phyloP scores from a whole-genome alignment of 2,888 invertebrate species.

The Cinara cedri region DNA sequence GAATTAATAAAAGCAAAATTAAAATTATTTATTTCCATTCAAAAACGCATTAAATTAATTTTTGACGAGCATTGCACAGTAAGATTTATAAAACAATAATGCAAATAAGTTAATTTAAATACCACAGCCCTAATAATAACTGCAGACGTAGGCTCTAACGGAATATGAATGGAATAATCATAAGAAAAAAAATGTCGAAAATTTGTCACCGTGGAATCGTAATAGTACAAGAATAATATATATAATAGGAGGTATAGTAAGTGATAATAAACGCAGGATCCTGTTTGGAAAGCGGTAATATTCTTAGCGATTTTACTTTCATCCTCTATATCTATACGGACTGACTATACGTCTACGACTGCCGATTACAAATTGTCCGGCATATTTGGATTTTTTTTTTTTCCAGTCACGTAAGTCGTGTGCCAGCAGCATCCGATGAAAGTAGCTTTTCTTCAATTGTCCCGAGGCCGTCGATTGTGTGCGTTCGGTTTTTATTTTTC shows the following conservation, averaged over 20 bases:
- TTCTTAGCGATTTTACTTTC: constrained; percentile 37
- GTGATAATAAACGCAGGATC: background rate
- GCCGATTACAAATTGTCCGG: constrained; percentile 38
- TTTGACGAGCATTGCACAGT: no score
- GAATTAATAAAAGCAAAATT: no score
- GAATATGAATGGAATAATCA: constrained; percentile 26
- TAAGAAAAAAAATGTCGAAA: background rate
- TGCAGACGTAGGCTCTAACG: no score
- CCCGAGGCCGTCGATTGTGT: constrained; percentile 43
- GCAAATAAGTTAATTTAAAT: no score
- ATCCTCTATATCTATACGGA: background rate
- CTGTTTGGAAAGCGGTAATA: constrained; percentile 43
- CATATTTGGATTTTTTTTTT: constrained; percentile 23
- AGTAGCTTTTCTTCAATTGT: constrained; percentile 54
- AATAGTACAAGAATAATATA: background rate
- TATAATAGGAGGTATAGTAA: no score
- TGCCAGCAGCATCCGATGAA: constrained; percentile 44
- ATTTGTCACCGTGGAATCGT: background rate
- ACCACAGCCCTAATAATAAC: no score
- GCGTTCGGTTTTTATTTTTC: background rate
- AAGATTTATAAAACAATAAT: no score
- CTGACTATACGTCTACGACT: background rate
- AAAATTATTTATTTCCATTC: no score
- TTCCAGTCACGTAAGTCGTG: constrained; percentile 53
- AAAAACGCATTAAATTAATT: no score